Evolutionary conservation across 1,140 invertebrate genomes (phyloP).

Genomic region (Drosophila takahashii): DNA sequence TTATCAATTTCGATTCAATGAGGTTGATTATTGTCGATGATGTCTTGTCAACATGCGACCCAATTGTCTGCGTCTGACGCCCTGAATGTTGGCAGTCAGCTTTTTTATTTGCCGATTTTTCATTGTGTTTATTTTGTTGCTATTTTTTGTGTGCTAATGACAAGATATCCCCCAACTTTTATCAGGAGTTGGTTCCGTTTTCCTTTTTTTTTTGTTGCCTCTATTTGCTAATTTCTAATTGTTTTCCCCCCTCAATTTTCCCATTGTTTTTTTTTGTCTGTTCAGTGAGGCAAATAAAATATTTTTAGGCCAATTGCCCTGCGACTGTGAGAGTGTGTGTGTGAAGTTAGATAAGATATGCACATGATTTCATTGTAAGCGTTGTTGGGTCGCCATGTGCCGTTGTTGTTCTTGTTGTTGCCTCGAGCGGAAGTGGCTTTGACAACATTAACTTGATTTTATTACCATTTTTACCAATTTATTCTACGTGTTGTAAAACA

Average conservation of each 20-base stretch:
- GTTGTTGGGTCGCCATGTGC: slow-evolving; percentile 22
- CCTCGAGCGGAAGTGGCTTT: slow-evolving; percentile 62
- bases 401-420: slow-evolving; percentile 9
- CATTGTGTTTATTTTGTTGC: slow-evolving; percentile 14
- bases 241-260: slow-evolving; percentile 21
- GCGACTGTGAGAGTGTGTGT: slow-evolving; percentile 17
- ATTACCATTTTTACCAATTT: slow-evolving; percentile 30
- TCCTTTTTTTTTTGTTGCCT: slow-evolving; percentile 22
- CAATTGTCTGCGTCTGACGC: slow-evolving; percentile 37
- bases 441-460: slow-evolving; percentile 57
- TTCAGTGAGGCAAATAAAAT: slow-evolving; percentile 62
- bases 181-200: slow-evolving; percentile 23
- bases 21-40: slow-evolving; percentile 3
- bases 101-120: slow-evolving; percentile 11
- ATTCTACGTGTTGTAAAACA: slow-evolving; percentile 19
- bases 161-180: slow-evolving; percentile 28
- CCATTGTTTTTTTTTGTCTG: slow-evolving; percentile 18
- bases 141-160: slow-evolving; percentile 27
- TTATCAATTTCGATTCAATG: slow-evolving; percentile 29
- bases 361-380: slow-evolving; percentile 75
- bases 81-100: neutral
- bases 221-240: slow-evolving; percentile 73
- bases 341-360: slow-evolving; percentile 67
- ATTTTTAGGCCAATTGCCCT: slow-evolving; percentile 66
- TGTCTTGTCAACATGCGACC: slow-evolving; percentile 42